Base-by-base conservation (phyloP, 2,113 vertebrate genomes). In the Sinocyclocheilus maitianheensis region DNA sequence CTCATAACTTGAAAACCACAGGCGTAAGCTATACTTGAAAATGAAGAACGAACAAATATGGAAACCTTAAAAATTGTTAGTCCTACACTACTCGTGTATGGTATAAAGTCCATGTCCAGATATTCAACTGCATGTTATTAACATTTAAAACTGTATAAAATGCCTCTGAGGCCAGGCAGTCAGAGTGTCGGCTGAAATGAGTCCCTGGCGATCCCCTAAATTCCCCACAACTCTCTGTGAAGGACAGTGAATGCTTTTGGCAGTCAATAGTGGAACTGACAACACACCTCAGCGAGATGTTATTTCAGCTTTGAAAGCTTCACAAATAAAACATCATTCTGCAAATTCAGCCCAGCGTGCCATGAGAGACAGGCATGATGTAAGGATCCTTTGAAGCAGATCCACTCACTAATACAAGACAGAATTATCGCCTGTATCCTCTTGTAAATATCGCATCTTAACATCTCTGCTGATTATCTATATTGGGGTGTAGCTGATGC, bases 361-460 rank as follows among this genome's bases (percentile, higher is more conserved):
- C 37, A 22, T 10, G 40, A 51, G 62, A 65, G 24, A 65, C 5
- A 24, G 74, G 37, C 71, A 43, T 74, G 37, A 74, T 74, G 37
- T 43, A 5, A 16, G 8, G 10, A 4, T 26, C 14, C 30, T 48
- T 67, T 81, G n/a, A 81, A 46, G 62, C 37, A 48, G 43, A 81
- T 30, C 79, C 62, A 81, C 62, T 67, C 79, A 43, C 22, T 6
- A 67, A 51, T n/a, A 81, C 20, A 46, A 48, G 40, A 65, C 43
- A 65, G 62, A 67, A 81, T 65, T 51, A 67, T 30, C 13, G 14
- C 7, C 60, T 67, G 60, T 20, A 67, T 67, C 37, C 60, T 81
- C 62, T 67, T 81, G 60, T 81, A 81, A 81, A 81, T 81, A 81
- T 81, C 5, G 43, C 79, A 48, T 67, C 79, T 67, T 48, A 81